phyloP scores from a whole-genome alignment of 2,797 vertebrate genomes.

The Limnodromus scolopaceus region DNA sequence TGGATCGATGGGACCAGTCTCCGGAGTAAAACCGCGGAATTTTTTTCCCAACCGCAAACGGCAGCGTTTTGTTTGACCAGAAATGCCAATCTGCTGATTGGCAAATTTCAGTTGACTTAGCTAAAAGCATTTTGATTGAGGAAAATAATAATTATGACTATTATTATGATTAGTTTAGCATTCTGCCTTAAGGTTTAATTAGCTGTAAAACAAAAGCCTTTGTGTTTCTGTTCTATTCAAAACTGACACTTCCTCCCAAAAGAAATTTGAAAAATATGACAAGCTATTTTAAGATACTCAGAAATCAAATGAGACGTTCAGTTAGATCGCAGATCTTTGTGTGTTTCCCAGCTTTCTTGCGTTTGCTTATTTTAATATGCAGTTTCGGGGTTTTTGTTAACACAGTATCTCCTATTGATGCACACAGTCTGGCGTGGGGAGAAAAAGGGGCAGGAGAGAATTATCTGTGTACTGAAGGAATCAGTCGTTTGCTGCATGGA shows the following conservation, averaged over 20 bases:
- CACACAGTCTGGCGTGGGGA: not conserved
- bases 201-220: constrained; percentile 53
- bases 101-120: constrained; percentile 6
- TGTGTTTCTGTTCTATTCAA: constrained; percentile 15
- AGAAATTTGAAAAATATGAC: not conserved
- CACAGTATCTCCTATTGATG: not conserved
- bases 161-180: constrained; percentile 16
- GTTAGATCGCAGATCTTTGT: not conserved
- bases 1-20: not conserved
- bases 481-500: not conserved
- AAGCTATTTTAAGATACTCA: not conserved
- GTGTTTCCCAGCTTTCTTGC: not conserved
- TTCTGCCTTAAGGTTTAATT: constrained; percentile 41
- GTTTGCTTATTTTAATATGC: not conserved
- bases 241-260: not conserved
- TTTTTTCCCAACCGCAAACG: not conserved
- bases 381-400: not conserved
- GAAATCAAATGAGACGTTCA: not conserved
- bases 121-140: constrained; percentile 15
- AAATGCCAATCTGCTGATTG: not conserved
- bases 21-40: not conserved
- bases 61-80: not conserved
- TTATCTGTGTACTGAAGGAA: not conserved
- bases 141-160: constrained; percentile 51
- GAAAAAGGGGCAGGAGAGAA: not conserved